Conservation (phyloP, 2,888 invertebrate species). For the Encarsia formosa region DNA sequence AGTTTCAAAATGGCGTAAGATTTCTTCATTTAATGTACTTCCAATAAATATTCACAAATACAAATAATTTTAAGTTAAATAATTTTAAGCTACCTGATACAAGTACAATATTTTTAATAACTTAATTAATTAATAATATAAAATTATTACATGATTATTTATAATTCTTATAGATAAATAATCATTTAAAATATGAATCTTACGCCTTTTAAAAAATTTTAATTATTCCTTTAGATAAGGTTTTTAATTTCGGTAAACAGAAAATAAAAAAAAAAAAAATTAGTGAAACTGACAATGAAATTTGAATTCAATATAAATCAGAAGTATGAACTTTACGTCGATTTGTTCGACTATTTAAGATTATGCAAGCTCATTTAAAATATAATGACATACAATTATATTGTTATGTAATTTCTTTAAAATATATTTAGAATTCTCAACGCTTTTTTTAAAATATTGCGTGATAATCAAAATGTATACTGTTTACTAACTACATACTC, state of each 20-base stretch:
- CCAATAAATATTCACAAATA: too few species aligned
- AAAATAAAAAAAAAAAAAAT: constrained; percentile 6
- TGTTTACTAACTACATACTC: constrained; percentile 6
- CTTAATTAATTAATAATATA: too few species aligned
- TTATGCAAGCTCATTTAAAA: constrained; percentile 17
- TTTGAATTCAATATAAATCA: constrained; percentile 23
- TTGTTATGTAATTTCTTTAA: constrained; percentile 9
- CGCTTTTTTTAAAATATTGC: constrained; percentile 7
- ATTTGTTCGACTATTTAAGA: constrained; percentile 3
- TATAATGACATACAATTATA: constrained; percentile 21
- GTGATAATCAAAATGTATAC: constrained; percentile 10
- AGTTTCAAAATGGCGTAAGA: neutral
- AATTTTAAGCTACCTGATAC: too few species aligned
- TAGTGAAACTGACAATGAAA: constrained; percentile 19
- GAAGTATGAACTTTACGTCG: constrained; percentile 13
- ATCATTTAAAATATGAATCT: too few species aligned
- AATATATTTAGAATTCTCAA: constrained; percentile 1
- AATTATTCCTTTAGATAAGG: too few species aligned
- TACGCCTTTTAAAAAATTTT: too few species aligned
- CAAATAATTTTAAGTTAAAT: too few species aligned
- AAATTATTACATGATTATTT: too few species aligned
- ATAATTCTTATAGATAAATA: too few species aligned
- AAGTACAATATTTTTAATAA: too few species aligned
- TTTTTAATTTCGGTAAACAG: neutral
- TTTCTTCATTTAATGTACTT: too few species aligned